A percentile compares a stretch with the other conserved stretches of the same genome.
Conservation (phyloP, 2,797 vertebrate species). For the Leuciscus waleckii region DNA sequence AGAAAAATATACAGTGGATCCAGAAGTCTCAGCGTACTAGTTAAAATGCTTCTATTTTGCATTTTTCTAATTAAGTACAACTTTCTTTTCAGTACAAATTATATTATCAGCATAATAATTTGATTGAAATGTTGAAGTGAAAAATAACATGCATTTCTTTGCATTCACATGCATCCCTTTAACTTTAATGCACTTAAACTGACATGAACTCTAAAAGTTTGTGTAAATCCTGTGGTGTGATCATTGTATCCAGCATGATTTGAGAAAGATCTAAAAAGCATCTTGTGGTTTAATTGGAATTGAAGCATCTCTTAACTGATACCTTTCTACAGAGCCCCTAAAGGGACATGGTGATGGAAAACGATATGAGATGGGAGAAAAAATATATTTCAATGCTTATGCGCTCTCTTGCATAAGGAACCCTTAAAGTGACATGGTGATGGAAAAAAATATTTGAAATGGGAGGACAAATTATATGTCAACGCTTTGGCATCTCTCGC, state of each 20-base stretch:
- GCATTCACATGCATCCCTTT: neutral
- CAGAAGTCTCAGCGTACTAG: neutral
- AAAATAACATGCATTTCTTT: neutral
- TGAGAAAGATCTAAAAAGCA: neutral
- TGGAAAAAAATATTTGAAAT: too few species aligned
- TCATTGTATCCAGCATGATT: neutral
- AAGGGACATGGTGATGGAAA: neutral
- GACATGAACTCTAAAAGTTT: neutral
- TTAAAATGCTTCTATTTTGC: neutral
- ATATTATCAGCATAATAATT: neutral
- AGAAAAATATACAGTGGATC: neutral
- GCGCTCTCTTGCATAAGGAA: too few species aligned
- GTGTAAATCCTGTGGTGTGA: neutral
- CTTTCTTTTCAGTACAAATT: neutral
- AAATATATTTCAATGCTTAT: neutral
- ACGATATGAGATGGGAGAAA: neutral
- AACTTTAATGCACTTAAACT: neutral
- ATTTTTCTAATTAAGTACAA: slow-evolving; percentile 23
- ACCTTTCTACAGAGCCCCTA: neutral
- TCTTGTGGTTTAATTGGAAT: neutral
- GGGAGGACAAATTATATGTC: neutral
- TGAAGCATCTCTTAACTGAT: neutral
- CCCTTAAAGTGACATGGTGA: too few species aligned
- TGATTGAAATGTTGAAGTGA: slow-evolving; percentile 3
- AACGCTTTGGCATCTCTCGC: neutral